Evolutionary conservation across 2,113 vertebrate species (phyloP).

Genomic region (Sminthopsis crassicaudata): DNA sequence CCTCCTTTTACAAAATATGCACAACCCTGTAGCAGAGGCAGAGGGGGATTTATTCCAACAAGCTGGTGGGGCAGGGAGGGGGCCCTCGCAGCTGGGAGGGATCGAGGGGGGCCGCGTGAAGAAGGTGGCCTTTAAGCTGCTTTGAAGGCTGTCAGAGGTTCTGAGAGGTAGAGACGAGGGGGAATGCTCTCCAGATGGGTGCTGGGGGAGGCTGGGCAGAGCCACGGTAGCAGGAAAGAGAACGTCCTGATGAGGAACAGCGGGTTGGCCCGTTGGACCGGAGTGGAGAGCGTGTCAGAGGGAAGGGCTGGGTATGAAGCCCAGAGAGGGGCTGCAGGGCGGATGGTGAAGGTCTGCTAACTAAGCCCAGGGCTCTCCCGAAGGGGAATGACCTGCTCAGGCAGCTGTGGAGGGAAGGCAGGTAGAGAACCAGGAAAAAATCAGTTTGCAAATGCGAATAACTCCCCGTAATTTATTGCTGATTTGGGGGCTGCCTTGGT

Average conservation of each 20-base stretch:
- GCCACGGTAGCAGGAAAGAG: not conserved
- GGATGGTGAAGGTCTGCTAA: not conserved
- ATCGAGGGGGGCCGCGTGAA: not conserved
- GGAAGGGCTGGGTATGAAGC: not conserved
- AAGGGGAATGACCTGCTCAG: not conserved
- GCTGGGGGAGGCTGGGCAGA: not conserved
- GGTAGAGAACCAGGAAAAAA: constrained; percentile 32
- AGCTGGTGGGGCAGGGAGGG: not conserved
- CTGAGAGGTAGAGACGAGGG: not conserved
- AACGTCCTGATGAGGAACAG: not conserved
- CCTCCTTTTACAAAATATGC: not conserved
- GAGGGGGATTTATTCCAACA: not conserved
- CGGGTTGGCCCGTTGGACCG: not conserved
- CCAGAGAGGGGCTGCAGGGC: not conserved
- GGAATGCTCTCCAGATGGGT: not conserved
- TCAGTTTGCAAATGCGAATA: constrained; percentile 59
- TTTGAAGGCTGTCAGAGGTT: not conserved
- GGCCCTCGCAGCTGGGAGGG: not conserved
- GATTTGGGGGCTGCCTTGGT: no score
- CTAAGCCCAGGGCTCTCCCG: not conserved
- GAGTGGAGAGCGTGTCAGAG: not conserved
- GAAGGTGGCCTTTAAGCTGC: not conserved
- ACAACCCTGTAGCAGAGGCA: not conserved
- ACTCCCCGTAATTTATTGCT: constrained; percentile 1
- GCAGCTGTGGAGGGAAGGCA: not conserved